Evolutionary conservation across 2,888 invertebrate species (phyloP).

Genomic region (Cerastis leucographa): DNA sequence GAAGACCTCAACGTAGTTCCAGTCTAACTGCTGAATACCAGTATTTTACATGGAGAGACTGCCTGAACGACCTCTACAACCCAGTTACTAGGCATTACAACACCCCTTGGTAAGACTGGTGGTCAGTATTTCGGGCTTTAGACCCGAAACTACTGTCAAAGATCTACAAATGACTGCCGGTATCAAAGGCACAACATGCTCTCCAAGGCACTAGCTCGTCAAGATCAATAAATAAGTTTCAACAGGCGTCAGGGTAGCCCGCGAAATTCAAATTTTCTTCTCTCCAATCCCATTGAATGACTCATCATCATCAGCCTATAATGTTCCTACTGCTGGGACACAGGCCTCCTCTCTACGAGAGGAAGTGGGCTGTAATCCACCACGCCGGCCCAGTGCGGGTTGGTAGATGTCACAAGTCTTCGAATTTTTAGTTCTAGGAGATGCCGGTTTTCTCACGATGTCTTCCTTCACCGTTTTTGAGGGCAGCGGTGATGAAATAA

Average conservation of each 20-base stretch:
- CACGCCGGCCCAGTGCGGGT: no score
- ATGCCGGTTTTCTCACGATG: no score
- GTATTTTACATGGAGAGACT: neutral
- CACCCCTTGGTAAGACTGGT: neutral
- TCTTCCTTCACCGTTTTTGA: no score
- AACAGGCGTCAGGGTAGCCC: neutral
- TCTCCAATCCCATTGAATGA: no score
- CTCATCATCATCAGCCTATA: no score
- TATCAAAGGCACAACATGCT: neutral
- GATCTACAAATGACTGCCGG: neutral
- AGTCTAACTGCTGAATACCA: neutral
- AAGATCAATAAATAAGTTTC: neutral
- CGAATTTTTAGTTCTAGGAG: no score
- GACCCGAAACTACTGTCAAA: neutral
- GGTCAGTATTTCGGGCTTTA: neutral
- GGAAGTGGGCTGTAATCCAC: no score
- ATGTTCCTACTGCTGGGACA: no score
- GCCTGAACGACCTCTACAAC: neutral
- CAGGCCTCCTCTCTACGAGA: no score
- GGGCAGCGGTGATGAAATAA: no score
- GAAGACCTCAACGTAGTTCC: neutral
- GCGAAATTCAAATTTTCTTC: no score
- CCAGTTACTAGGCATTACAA: neutral
- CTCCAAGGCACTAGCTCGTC: neutral
- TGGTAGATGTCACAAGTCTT: no score